Evolutionary conservation across 2,113 vertebrate genomes (phyloP).

Genomic region (Elephas maximus): DNA sequence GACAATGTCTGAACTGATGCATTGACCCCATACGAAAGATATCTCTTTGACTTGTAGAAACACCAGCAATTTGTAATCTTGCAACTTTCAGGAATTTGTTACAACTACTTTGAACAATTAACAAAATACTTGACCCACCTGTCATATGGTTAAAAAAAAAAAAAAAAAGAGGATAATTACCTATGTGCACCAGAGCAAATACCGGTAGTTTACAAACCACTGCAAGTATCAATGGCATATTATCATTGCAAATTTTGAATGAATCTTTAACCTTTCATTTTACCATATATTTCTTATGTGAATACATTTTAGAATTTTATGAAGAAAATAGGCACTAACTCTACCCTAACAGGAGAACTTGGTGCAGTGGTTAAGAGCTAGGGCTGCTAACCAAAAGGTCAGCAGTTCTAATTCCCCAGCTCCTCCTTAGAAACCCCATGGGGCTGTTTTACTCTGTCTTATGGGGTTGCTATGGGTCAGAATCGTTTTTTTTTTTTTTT

Average conservation of each 20-base stretch:
- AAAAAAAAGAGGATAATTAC: background rate
- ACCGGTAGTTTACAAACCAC: background rate
- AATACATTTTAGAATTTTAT: background rate
- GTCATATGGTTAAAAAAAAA: background rate
- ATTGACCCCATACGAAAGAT: background rate
- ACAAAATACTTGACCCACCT: background rate
- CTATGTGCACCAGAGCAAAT: background rate
- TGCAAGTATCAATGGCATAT: background rate
- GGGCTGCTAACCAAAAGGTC: too few species aligned
- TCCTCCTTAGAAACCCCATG: too few species aligned
- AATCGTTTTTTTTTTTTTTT: too few species aligned
- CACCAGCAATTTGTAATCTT: background rate
- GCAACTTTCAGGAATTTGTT: background rate
- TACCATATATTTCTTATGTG: background rate
- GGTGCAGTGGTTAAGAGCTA: too few species aligned
- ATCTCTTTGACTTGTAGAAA: background rate
- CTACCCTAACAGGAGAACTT: too few species aligned
- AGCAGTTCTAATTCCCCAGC: too few species aligned
- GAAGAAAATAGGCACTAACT: background rate
- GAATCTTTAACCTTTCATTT: background rate
- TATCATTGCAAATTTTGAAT: background rate
- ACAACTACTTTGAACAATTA: background rate
- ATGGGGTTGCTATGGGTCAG: too few species aligned
- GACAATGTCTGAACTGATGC: background rate
- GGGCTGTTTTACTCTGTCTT: too few species aligned